Base-by-base conservation (phyloP, 2,888 invertebrate genomes). In the Meloe dianella region DNA sequence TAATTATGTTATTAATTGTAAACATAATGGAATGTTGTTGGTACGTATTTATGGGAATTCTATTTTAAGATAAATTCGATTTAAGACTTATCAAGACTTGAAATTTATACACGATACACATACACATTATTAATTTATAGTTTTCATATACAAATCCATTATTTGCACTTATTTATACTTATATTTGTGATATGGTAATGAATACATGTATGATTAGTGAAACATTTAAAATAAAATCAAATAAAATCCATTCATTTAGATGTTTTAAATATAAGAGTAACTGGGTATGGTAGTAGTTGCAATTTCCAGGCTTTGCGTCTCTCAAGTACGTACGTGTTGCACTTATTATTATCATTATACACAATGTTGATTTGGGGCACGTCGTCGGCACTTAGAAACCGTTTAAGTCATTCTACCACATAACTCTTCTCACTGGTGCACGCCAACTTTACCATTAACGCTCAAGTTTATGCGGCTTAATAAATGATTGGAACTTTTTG, bases 111-210 rank as follows among this genome's bases (percentile, higher is more conserved):
- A 51, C 51, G 2, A 3, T 5, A 51, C 24, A 24, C 51, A 51
- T 12, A 12, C 20, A 20, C 22, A 51, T 22, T 47, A 47, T 32
- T 59, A 14, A 38, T 30, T 51, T 24, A 64, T 51, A 64, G 29
- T 32, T 59, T 32, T 32, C 56, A 32, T 56, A 32, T 24, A 62
- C 32, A 29, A 22, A 22, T 27, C 20, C 47, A 54, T 56, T 56
- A 17, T 10, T 67, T 68, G 74, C 76, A 76, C 74, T 65, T 71
- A 73, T 73, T 72, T 73, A 75, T 74, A 69, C 72, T 54, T 54
- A 74, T 76, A 66, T 76, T 76, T 76, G 76, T 76, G 76, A 76
- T 76, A 76, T 72, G 66, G 71, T 64, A 67, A 22, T 10, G 24
- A 24, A 24, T 54, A 24, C 12, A 27, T 54, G 24, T 54, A 54